phyloP scores from a whole-genome alignment of 2,113 vertebrate species.

The Aleadryas rufinucha region DNA sequence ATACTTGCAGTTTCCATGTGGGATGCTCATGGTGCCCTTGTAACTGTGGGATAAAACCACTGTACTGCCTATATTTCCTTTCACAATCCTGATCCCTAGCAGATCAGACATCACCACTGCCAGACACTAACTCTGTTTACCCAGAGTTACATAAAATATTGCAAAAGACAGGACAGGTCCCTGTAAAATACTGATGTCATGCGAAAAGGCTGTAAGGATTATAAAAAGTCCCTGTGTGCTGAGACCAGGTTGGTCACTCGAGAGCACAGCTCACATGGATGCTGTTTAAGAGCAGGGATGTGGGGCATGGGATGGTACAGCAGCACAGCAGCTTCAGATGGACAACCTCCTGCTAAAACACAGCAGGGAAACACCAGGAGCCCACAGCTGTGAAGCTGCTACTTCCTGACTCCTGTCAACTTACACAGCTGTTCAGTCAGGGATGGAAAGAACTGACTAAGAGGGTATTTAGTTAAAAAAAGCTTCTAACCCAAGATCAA shows the following conservation, averaged over 20 bases:
- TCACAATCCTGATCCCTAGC: background rate
- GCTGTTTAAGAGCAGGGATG: background rate
- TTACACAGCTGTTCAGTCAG: background rate
- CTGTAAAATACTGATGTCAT: background rate
- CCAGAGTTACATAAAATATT: background rate
- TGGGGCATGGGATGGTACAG: fast-evolving
- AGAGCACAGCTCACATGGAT: background rate
- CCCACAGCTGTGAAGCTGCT: background rate
- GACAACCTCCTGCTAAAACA: background rate
- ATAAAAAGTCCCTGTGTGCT: background rate
- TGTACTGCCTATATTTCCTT: background rate
- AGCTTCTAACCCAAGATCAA: background rate
- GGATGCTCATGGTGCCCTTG: background rate
- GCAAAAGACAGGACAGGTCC: background rate
- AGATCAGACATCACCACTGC: background rate
- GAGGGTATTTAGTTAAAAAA: background rate
- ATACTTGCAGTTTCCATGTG: background rate
- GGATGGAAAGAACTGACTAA: background rate
- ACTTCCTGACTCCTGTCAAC: background rate
- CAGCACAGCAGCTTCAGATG: background rate
- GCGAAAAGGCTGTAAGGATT: background rate
- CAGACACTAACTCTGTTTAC: background rate
- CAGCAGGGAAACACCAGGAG: background rate
- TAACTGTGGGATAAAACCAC: background rate
- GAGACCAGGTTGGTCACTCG: background rate